Evolutionary conservation across 1,140 invertebrate species (phyloP), one percentile per base, ranked within the genome.

Genomic region (Aphaenogaster ashmeadi): DNA sequence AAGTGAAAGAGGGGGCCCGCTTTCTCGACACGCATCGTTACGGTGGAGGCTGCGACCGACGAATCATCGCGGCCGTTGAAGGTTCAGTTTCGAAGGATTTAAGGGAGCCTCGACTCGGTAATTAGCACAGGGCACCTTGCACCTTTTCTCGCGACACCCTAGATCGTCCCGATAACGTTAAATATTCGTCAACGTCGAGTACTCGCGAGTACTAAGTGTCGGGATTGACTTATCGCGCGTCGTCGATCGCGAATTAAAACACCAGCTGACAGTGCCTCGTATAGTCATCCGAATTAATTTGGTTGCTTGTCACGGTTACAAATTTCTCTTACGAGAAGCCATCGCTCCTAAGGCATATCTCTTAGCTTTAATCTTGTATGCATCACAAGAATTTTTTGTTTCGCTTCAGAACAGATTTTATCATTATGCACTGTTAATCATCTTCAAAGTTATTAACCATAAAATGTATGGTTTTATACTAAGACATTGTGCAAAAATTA

Each of bases 231-330:
- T 74, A 74, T 83, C 79, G 67, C 38, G 36, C 52, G 52, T 83
- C 50, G 66, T 44, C 79, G 79, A 83, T 84, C 54, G 41, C 67
- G 54, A 84, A 75, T 74, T 84, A 84, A 84, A 84, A 60, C 44
- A 74, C 69, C 80, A 75, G 80, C 69, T 75, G 80, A 84, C 67
- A 83, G 80, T 56, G 27, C 41, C 54, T 36, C 41, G 67, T 74
- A 60, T 4, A 50, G 80, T 62, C 80, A 75, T 84, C 27, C 69
- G n/a, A 84, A 84, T 84, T 84, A 84, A 84, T 84, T 84, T 60
- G 69, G 27, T 33, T 18, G 13, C 80, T 60, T 62, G 54, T 84
- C 69, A 71, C 21, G 69, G n/a, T 6, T 60, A 75, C 54, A 47
- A 74, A 58, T 84, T 62, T 62, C 69, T n/a, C 13, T 41, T 36